Evolutionary conservation across 2,888 invertebrate genomes (phyloP), one percentile per base, ranked within the genome.

Genomic region (Apamea epomidion): DNA sequence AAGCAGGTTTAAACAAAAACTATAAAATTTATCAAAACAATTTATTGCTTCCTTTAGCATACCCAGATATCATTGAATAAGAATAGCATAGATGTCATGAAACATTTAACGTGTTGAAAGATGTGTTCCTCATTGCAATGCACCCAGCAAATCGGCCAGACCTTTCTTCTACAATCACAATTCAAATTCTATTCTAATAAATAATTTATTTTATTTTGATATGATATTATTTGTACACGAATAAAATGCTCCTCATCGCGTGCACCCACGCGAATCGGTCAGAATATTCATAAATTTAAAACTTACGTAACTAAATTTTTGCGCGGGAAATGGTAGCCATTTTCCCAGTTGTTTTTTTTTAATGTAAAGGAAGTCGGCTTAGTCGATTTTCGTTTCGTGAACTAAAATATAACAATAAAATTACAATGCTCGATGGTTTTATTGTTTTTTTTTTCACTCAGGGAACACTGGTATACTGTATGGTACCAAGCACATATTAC

Each of bases 21-120:
- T 12, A 25, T 42, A 54, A 73, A 72, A 58, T 85, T 88, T 93
- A 94, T 93, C 94, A 95, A 93, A 95, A 94, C 93, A 94, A 93
- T 96, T 96, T 95, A 96, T 94, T 96, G 89, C 95, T 95, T 95
- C 95, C 95, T 95, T 95, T 93, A 92, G 83, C 87, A 90, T 85
- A 86, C 85, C 87, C 88, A 90, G 91, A 88, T 87, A 85, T 86
- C 80, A 79, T 86, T 80, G 71, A 89, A 81, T 81, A 74, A 58
- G 45, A 85, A 83, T 86, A 81, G 85, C 79, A 83, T 87, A 58
- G 81, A 83, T 85, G 83, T 84, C 83, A 90, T 86, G 77, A 82
- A 86, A 86, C 74, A 86, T 80, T 82, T 73, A 79, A 62, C 71
- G 67, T 82, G 42, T 90, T 89, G 94, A 95, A 95, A 92, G 87